Evolutionary conservation across 2,113 vertebrate species (phyloP).

Genomic region (Vombatus ursinus): DNA sequence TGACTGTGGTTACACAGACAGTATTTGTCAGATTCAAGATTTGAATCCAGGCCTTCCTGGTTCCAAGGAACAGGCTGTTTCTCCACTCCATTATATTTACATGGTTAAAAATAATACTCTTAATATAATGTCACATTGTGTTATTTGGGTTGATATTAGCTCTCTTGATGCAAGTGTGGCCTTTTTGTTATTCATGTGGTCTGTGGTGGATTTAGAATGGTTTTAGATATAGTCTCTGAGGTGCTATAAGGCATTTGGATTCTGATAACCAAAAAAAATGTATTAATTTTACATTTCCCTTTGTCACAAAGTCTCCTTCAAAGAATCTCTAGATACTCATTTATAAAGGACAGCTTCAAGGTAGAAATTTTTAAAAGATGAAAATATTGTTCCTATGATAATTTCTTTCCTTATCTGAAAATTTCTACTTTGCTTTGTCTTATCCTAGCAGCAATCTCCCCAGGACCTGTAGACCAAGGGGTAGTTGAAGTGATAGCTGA

Average conservation of each 20-base stretch:
- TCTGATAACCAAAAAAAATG: slow-evolving; percentile 22
- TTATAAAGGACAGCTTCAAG: slow-evolving; percentile 41
- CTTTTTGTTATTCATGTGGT: not conserved
- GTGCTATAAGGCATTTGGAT: slow-evolving; percentile 23
- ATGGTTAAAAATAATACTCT: not conserved
- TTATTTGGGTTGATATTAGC: not conserved
- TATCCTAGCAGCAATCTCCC: not conserved
- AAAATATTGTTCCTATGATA: slow-evolving; percentile 9
- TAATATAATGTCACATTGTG: not conserved
- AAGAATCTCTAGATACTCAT: slow-evolving; percentile 18
- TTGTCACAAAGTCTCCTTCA: slow-evolving; percentile 32
- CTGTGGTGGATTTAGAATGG: not conserved
- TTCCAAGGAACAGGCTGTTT: not conserved
- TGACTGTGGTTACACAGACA: not conserved
- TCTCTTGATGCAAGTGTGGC: not conserved
- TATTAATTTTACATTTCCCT: slow-evolving; percentile 12
- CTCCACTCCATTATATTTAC: not conserved
- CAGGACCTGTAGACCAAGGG: not conserved
- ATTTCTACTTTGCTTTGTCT: not conserved
- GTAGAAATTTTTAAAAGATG: not conserved
- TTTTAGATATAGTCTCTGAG: not conserved
- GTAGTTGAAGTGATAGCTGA: not conserved
- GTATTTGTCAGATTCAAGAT: not conserved
- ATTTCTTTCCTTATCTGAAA: slow-evolving; percentile 27
- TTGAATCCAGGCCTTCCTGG: not conserved